Evolutionary conservation across 2,888 invertebrate genomes (phyloP).

Genomic region (Odontocolon sp.): DNA sequence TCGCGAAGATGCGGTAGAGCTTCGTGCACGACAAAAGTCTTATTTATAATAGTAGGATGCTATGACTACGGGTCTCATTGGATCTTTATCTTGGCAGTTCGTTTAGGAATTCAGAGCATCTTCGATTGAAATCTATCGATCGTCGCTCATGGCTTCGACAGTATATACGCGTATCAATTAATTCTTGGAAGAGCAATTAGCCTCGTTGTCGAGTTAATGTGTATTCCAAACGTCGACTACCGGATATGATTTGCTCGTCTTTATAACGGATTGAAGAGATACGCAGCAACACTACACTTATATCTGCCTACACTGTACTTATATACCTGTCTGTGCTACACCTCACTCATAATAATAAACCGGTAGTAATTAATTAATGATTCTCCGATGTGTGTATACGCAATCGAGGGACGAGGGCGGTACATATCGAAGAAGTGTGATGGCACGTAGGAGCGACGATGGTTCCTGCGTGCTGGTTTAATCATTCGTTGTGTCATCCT

Average conservation of each 20-base stretch:
- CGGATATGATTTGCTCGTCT: conserved; percentile 50
- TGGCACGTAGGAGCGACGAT: conserved; percentile 59
- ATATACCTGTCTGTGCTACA: conserved; percentile 27
- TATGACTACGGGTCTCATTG: no score
- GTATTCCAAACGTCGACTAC: conserved; percentile 39
- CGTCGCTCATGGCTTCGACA: conserved; percentile 4
- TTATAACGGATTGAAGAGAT: conserved; percentile 39
- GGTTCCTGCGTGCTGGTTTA: conserved; percentile 49
- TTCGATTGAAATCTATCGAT: conserved; percentile 28
- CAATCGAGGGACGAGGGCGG: neutral
- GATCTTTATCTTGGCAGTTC: neutral
- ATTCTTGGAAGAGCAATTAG: conserved; percentile 50
- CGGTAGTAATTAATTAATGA: conserved; percentile 63
- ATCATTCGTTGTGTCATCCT: conserved; percentile 56
- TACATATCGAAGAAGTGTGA: conserved; percentile 48
- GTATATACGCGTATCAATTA: conserved; percentile 38
- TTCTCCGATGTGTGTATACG: conserved; percentile 45
- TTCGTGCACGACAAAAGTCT: neutral
- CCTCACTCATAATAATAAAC: conserved; percentile 50
- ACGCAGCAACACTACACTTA: neutral
- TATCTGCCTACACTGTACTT: conserved; percentile 17
- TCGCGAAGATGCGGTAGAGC: conserved; percentile 23
- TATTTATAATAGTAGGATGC: neutral
- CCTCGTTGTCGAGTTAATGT: conserved; percentile 38
- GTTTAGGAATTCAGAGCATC: neutral